Evolutionary conservation across 2,113 vertebrate genomes (phyloP).

Genomic region (Lates calcarifer): DNA sequence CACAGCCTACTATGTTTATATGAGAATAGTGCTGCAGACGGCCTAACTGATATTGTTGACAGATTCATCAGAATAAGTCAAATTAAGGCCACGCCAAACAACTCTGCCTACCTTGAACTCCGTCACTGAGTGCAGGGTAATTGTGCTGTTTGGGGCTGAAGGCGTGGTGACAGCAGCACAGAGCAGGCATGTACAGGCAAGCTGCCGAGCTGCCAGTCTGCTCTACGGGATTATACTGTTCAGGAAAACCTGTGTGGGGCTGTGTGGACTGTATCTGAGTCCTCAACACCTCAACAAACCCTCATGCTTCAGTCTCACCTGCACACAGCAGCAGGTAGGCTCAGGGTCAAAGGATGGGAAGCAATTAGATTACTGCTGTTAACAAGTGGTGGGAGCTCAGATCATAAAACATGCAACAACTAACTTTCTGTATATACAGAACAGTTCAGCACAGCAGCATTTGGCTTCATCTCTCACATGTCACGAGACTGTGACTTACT

Average conservation of each 20-base stretch:
- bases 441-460: neutral
- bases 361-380: neutral
- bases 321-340: neutral
- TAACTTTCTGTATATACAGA: neutral
- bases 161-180: slow-evolving; percentile 85
- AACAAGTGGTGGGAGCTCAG: neutral
- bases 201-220: slow-evolving; percentile 77
- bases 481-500: too few relatives aligned
- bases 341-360: slow-evolving; percentile 20
- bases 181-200: slow-evolving; percentile 82
- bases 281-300: slow-evolving; percentile 6
- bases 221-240: slow-evolving; percentile 77
- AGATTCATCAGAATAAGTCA: slow-evolving; percentile 58
- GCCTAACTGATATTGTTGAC: slow-evolving; percentile 47
- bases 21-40: neutral
- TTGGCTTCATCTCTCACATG: too few relatives aligned
- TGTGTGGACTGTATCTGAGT: slow-evolving; percentile 24
- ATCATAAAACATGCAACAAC: neutral
- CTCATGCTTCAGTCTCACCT: slow-evolving; percentile 2
- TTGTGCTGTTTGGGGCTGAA: slow-evolving; percentile 79
- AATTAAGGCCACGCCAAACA: slow-evolving; percentile 55
- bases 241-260: slow-evolving; percentile 24
- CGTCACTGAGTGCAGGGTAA: slow-evolving; percentile 67
- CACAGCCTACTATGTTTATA: neutral
- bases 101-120: slow-evolving; percentile 40